phyloP scores from a whole-genome alignment of 2,797 vertebrate genomes.

The Neopelma chrysocephalum region DNA sequence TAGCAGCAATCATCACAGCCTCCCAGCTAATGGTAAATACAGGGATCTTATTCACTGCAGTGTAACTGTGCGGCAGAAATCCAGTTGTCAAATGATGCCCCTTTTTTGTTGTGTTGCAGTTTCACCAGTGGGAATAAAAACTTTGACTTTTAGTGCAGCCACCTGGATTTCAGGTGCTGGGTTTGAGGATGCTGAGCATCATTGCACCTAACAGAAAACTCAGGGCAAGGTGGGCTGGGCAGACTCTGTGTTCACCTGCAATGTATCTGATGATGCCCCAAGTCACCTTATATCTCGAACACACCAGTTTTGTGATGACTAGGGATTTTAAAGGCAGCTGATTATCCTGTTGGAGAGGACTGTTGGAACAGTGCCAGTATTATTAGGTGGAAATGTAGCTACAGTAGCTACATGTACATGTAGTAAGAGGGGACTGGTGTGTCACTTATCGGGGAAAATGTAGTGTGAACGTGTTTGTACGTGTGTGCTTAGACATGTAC shows the following conservation, averaged over 20 bases:
- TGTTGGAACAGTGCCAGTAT: not conserved
- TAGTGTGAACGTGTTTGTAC: not conserved
- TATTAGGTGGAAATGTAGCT: not conserved
- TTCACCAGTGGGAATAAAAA: not conserved
- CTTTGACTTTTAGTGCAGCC: not conserved
- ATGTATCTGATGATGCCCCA: not conserved
- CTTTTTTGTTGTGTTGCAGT: not conserved
- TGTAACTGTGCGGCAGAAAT: not conserved
- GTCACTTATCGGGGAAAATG: not conserved
- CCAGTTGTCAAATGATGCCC: not conserved
- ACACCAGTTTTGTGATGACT: not conserved
- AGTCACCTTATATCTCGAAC: not conserved
- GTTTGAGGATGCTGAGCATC: not conserved
- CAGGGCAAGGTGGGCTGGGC: not conserved
- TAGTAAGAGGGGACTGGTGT: not conserved
- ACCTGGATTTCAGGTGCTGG: not conserved
- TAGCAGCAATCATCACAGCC: not conserved
- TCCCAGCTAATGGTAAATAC: conserved; percentile 41
- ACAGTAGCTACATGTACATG: too few relatives aligned
- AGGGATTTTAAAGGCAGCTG: not conserved
- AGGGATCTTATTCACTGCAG: not conserved
- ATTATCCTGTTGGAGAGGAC: not conserved
- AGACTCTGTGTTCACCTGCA: not conserved
- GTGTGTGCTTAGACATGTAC: too few relatives aligned
- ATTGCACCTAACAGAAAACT: not conserved